Conservation (phyloP, 2,888 invertebrate genomes). For the Diaperis boleti region DNA sequence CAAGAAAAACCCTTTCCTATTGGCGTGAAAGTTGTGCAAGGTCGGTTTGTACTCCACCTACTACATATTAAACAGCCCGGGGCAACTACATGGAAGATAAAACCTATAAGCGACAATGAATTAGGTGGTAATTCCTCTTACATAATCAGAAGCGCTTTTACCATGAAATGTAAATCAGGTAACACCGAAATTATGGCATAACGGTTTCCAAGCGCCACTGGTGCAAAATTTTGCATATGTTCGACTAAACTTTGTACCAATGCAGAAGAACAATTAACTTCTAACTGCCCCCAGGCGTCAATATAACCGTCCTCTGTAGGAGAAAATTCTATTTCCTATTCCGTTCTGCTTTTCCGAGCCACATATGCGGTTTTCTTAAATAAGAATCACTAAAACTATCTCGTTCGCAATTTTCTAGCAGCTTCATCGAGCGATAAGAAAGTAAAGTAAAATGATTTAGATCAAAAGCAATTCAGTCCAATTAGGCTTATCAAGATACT, state of each 20-base stretch:
- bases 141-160: slow-evolving; percentile 31
- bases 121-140: slow-evolving; percentile 33
- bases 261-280: slow-evolving; percentile 54
- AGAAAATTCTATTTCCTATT: slow-evolving; percentile 13
- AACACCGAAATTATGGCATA: slow-evolving; percentile 27
- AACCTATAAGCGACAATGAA: slow-evolving; percentile 25
- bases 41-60: slow-evolving; percentile 8
- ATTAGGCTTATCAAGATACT: slow-evolving; percentile 33
- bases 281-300: slow-evolving; percentile 50
- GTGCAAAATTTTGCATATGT: slow-evolving; percentile 39
- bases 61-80: slow-evolving; percentile 19
- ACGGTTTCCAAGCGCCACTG: slow-evolving; percentile 18
- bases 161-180: slow-evolving; percentile 32
- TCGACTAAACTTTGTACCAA: slow-evolving; percentile 51
- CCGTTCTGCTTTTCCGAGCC: no score
- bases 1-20: slow-evolving; percentile 7
- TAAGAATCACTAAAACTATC: slow-evolving; percentile 21
- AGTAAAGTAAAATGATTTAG: slow-evolving; percentile 26
- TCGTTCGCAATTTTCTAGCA: slow-evolving; percentile 15
- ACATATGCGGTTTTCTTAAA: background rate
- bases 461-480: slow-evolving; percentile 29
- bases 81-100: slow-evolving; percentile 21
- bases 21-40: slow-evolving; percentile 18
- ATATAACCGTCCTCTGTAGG: slow-evolving; percentile 40
- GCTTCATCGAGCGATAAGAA: slow-evolving; percentile 26